Base-by-base conservation (phyloP, 1,140 invertebrate genomes). In the Atta colombica region DNA sequence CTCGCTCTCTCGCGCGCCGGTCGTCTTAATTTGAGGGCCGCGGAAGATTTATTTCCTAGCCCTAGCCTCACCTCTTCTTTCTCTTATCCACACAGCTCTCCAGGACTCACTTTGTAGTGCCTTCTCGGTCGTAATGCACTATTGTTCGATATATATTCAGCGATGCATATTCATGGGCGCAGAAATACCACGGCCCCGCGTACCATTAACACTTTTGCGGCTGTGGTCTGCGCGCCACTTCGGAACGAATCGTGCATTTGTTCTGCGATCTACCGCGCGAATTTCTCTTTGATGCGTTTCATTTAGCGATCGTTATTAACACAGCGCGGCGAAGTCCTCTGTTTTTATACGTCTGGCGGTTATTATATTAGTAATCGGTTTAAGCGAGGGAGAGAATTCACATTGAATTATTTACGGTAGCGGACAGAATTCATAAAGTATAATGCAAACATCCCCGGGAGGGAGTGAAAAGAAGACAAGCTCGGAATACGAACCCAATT, bases 21-120 rank as follows among this genome's bases (percentile, higher is more conserved):
- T 51, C 60, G 66, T 81, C 78, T 81, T 81, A 81, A 81, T 81
- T 81, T 58, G 78, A 81, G 78, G 66, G 16, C 78, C 78, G 66
- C 78, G 78, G 78, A 81, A 81, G 78, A 81, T 81, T 81, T 81
- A 81, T 81, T 71, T 85, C 72, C 72, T n/a, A 16, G 39, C 35
- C 81, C 2, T 61, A 28, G 53, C 45, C 66, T 58, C 28, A 25
- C 66, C 21, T 39, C 53, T n/a, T 61, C 55, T 35, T 49, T 74
- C 31, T 60, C 14, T 60, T 35, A 31, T 28, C 45, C 21, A 12
- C n/a, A 6, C 10, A 1, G 0, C 51, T 31, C 31, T 16, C 45
- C 45, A 14, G n/a, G 53, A 51, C 53, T 84, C 68, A 61, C 55
- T 60, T 61, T 49, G 39, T 35, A 51, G 12, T 74, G 25, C 68